A percentile compares a stretch with the other conserved stretches of the same genome.
Evolutionary conservation across 2,113 vertebrate genomes (phyloP).

Genomic region (Peromyscus leucopus): DNA sequence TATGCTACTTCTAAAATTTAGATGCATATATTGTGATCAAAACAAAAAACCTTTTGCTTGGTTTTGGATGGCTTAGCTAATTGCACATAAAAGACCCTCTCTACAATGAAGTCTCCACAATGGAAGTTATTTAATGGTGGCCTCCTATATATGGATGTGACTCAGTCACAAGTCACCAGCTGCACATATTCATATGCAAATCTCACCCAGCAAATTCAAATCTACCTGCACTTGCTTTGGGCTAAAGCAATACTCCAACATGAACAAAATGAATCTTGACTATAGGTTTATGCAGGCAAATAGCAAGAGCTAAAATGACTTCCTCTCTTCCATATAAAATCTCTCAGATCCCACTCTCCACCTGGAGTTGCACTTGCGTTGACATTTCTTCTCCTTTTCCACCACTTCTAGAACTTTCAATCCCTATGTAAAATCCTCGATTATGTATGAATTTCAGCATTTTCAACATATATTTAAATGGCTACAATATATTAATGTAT

Average conservation of each 20-base stretch:
- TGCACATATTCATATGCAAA: background rate
- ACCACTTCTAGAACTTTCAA: background rate
- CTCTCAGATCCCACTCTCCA: background rate
- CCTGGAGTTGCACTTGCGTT: background rate
- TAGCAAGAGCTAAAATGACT: background rate
- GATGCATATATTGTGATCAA: background rate
- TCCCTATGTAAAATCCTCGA: background rate
- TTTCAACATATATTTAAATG: background rate
- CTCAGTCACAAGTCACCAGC: background rate
- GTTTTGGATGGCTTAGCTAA: background rate
- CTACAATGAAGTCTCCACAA: background rate
- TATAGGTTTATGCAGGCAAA: background rate
- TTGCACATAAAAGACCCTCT: background rate
- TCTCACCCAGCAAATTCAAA: background rate
- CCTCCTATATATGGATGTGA: no score
- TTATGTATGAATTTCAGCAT: background rate
- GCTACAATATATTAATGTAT: background rate
- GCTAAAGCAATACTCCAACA: background rate
- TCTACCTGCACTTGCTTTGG: background rate
- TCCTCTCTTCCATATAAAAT: background rate
- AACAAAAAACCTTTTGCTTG: background rate
- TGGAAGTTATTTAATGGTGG: background rate
- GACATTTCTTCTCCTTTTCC: background rate
- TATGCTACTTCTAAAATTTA: slow-evolving; percentile 17
- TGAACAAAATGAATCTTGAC: background rate